These are phyloP conservation scores for Phalacrocorax brasilianus DNA, from an alignment of 2,113 vertebrate genomes.

Conservation along the genomic window DNA sequence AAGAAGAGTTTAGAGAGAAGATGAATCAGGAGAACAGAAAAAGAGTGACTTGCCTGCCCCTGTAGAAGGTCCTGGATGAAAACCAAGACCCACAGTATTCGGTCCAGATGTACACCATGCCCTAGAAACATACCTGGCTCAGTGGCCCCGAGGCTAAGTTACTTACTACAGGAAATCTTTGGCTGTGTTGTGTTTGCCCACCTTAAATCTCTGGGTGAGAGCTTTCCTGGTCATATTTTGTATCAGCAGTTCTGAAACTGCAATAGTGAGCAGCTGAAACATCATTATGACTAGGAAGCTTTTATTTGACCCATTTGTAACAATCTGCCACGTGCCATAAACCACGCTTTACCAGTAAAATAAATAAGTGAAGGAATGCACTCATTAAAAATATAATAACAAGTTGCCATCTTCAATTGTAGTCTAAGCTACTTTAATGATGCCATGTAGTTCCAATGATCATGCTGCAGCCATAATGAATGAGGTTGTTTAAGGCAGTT, in stretches of 20 bases:
- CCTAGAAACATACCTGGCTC: background rate
- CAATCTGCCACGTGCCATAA: slow-evolving; percentile 71
- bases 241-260: slow-evolving; percentile 26
- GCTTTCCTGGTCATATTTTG: background rate
- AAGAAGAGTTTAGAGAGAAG: background rate
- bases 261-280: slow-evolving; percentile 45
- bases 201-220: background rate
- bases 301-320: slow-evolving; percentile 74
- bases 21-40: background rate
- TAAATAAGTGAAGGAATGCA: slow-evolving; percentile 56
- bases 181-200: background rate
- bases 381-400: slow-evolving; percentile 72
- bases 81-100: background rate
- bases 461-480: slow-evolving; percentile 66
- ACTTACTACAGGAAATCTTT: background rate
- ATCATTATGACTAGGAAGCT: slow-evolving; percentile 60
- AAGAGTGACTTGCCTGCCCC: background rate
- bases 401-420: slow-evolving; percentile 74
- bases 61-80: background rate
- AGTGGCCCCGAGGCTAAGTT: background rate
- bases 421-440: slow-evolving; percentile 72
- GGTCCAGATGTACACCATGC: background rate
- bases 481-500: slow-evolving; percentile 61
- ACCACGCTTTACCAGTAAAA: slow-evolving; percentile 53
- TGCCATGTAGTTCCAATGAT: slow-evolving; percentile 48